phyloP scores from a whole-genome alignment of 2,888 invertebrate genomes.

The Microdon myrmicae region DNA sequence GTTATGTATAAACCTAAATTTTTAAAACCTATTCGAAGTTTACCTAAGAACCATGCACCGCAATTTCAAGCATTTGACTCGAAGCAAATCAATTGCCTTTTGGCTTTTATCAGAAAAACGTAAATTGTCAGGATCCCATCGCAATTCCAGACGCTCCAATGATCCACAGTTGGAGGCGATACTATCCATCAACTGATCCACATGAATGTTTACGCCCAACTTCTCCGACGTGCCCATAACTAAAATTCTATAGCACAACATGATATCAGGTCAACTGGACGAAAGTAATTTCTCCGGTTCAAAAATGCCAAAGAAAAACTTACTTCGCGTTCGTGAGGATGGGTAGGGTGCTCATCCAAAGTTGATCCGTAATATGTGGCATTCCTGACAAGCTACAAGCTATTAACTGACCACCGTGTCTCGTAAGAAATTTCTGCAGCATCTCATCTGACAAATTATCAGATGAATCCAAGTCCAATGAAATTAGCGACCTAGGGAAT shows the following conservation, averaged over 20 bases:
- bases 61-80: constrained; percentile 93
- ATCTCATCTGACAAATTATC: constrained; percentile 95
- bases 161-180: constrained; percentile 92
- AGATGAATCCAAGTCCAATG: constrained; percentile 92
- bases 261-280: neutral
- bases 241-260: constrained; percentile 77
- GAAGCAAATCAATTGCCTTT: constrained; percentile 97
- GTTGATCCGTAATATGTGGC: constrained; percentile 97
- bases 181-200: constrained; percentile 97
- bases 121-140: constrained; percentile 98
- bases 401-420: constrained; percentile 88
- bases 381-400: constrained; percentile 93
- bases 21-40: constrained; percentile 44
- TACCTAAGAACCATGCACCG: constrained; percentile 93
- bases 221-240: constrained; percentile 98
- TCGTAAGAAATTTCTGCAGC: constrained; percentile 89
- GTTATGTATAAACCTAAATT: neutral
- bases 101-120: constrained; percentile 99
- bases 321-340: constrained; percentile 92
- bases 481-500: constrained; percentile 76
- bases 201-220: constrained; percentile 94
- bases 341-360: constrained; percentile 96
- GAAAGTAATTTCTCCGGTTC: neutral
- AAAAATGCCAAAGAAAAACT: constrained; percentile 55
- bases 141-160: constrained; percentile 90